Evolutionary conservation across 2,888 invertebrate species (phyloP).

Genomic region (Scaptomyza parva): DNA sequence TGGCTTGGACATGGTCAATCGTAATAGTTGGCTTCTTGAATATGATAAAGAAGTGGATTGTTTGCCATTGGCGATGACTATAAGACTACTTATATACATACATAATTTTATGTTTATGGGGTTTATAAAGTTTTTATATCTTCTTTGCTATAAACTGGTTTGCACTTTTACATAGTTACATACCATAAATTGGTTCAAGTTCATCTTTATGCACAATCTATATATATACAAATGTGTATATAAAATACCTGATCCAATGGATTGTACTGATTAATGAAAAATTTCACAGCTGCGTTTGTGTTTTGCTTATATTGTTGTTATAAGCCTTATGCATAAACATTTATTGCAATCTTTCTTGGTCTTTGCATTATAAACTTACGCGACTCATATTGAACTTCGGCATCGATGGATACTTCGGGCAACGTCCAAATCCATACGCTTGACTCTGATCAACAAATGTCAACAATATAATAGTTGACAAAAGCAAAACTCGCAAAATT

Average conservation of each 20-base stretch:
- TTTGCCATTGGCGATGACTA: constrained; percentile 53
- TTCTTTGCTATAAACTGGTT: constrained; percentile 70
- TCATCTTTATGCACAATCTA: constrained; percentile 74
- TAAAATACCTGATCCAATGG: constrained; percentile 36
- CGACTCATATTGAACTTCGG: constrained; percentile 88
- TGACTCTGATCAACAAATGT: constrained; percentile 39
- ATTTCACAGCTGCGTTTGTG: constrained; percentile 34
- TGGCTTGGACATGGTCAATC: constrained; percentile 25
- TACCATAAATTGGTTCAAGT: constrained; percentile 73
- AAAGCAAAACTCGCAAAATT: constrained; percentile 38
- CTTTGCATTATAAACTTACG: constrained; percentile 85
- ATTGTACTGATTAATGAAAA: constrained; percentile 62
- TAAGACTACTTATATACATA: constrained; percentile 5
- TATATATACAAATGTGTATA: constrained; percentile 20
- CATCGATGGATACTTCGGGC: constrained; percentile 89
- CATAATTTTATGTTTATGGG: constrained; percentile 12
- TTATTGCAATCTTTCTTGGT: constrained; percentile 12
- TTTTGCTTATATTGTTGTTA: constrained; percentile 16
- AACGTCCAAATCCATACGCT: constrained; percentile 87
- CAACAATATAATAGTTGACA: constrained; percentile 47
- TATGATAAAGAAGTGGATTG: constrained; percentile 62
- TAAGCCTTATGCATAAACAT: constrained; percentile 13
- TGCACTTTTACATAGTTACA: constrained; percentile 69
- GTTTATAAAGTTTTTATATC: constrained; percentile 34
- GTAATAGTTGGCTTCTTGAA: constrained; percentile 46